phyloP scores from a whole-genome alignment of 1,140 invertebrate genomes.

The Drosophila tropicalis region DNA sequence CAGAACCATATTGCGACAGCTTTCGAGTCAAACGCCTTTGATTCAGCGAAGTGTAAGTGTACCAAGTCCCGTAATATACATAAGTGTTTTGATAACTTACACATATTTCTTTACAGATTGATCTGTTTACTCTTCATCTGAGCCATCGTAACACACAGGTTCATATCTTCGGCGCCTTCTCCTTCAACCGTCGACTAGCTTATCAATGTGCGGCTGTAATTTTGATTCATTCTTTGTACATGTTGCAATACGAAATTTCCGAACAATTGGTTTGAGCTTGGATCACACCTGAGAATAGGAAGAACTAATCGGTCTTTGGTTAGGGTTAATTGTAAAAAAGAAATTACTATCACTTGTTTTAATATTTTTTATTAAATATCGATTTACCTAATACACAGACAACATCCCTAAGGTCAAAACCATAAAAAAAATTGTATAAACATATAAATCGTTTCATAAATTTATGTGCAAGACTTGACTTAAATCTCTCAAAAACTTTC shows the following conservation, averaged over 20 bases:
- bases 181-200: constrained; percentile 22
- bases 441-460: background rate
- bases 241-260: background rate
- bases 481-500: background rate
- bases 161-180: constrained; percentile 22
- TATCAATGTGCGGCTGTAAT: constrained; percentile 21
- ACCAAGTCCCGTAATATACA: background rate
- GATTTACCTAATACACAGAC: no score
- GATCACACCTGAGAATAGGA: no score
- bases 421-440: no score
- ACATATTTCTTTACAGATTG: constrained; percentile 16
- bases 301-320: no score
- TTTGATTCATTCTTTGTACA: constrained; percentile 16
- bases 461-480: background rate
- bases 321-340: no score
- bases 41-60: constrained; percentile 46
- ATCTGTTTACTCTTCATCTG: constrained; percentile 45
- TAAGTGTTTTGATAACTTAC: no score
- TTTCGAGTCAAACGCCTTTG: background rate
- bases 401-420: no score
- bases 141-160: constrained; percentile 32
- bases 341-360: no score
- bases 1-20: constrained; percentile 1
- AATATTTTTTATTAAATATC: no score
- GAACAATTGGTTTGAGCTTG: background rate